Conservation (phyloP, 2,113 vertebrate genomes). For the Euleptes europaea region DNA sequence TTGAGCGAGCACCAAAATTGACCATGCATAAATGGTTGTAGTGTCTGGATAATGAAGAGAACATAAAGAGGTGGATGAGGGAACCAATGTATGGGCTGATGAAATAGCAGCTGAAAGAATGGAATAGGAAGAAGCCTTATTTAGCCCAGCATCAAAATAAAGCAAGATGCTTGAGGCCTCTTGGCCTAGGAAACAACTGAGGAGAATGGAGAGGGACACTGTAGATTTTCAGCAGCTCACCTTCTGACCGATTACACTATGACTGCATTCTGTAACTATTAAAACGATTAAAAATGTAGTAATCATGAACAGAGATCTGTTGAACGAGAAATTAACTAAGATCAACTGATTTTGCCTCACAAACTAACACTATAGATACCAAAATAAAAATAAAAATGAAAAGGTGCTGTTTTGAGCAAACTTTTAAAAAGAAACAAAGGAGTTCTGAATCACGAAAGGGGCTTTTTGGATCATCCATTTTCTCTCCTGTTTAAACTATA, state of each 20-base stretch:
- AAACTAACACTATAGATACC: neutral
- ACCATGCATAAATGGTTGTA: no score
- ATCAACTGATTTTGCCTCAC: conserved; percentile 19
- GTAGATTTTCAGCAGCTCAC: neutral
- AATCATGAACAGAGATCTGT: no score
- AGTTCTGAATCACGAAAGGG: neutral
- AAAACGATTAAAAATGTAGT: no score
- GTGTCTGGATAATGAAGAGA: no score
- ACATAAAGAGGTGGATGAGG: neutral
- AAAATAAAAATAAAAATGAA: neutral
- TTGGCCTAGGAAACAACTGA: neutral
- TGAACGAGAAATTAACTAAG: neutral
- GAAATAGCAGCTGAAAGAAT: neutral
- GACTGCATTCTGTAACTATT: neutral
- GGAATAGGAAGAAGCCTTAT: neutral
- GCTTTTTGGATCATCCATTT: neutral
- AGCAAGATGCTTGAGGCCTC: neutral
- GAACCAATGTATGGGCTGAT: neutral
- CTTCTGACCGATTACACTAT: neutral
- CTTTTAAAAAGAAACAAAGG: neutral
- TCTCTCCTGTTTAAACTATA: neutral
- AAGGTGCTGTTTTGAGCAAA: neutral
- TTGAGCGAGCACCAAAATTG: no score
- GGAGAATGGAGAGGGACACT: neutral
- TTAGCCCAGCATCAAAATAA: neutral